Evolutionary conservation across 1,140 invertebrate species (phyloP), one percentile per base, ranked within the genome.

Genomic region (Dufourea novaeangliae): DNA sequence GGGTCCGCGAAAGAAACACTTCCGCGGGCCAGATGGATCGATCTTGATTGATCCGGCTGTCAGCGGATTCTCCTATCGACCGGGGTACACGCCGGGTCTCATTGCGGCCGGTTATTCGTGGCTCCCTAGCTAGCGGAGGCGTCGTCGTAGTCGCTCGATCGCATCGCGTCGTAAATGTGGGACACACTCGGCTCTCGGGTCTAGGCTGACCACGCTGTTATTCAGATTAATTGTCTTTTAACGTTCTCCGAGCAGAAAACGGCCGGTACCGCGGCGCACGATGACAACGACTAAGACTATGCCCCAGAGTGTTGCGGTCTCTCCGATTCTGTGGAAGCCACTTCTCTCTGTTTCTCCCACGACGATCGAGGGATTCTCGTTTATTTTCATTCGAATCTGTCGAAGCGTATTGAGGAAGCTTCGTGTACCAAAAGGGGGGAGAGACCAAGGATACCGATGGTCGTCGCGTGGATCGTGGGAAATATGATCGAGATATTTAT

Each of bases 171-270:
- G n/a, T n/a, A 79, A 83, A 84, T 84, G 80, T 82, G 82, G 79
- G 69, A 67, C 79, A 70, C 69, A n/a, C n/a, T n/a, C 20, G 46
- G 46, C 46, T 37, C 78, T 37, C 78, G 82, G 76, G 80, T 83
- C 79, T 87, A 82, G 85, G 76, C 71, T 78, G 68, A 70, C n/a
- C n/a, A n/a, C n/a, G n/a, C n/a, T n/a, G 73, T 82, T 83, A 87
- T 86, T 88, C 82, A 83, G 87, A 88, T 88, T 88, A 87, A 88
- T 88, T 88, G 84, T 88, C 84, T 88, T 88, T 88, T 87, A 88
- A 88, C 80, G 67, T 79, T 56, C 71, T 68, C 70, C 57, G 54
- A 46, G 64, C 41, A 54, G 79, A 72, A 67, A 68, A 63, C 68
- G 32, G 46, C 44, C 52, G 37, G 52, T 54, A 52, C 20, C 39